Conservation (phyloP, 2,797 vertebrate species). For the Lagodon rhomboides region DNA sequence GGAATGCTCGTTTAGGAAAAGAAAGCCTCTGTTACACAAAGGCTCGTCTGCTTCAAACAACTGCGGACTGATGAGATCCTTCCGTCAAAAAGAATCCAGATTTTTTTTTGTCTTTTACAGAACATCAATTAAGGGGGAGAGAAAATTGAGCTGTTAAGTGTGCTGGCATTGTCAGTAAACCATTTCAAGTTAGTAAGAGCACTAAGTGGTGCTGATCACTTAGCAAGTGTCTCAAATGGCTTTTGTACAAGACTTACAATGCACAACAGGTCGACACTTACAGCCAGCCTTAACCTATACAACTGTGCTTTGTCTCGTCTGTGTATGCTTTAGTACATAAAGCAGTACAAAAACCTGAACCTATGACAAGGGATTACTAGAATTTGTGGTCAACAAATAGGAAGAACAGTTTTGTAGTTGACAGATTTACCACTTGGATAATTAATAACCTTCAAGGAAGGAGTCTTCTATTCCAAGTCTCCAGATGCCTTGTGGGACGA, state of each 20-base stretch:
- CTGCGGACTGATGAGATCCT: constrained; percentile 64
- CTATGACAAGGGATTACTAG: constrained; percentile 62
- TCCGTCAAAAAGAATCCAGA: constrained; percentile 60
- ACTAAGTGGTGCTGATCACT: constrained; percentile 63
- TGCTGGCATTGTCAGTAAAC: constrained; percentile 76
- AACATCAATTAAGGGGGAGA: constrained; percentile 64
- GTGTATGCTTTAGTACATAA: constrained; percentile 70
- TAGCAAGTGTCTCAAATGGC: constrained; percentile 67
- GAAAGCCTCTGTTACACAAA: constrained; percentile 72
- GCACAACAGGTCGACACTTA: constrained; percentile 61
- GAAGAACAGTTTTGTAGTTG: constrained; percentile 72
- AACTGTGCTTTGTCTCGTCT: constrained; percentile 76
- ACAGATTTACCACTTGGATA: constrained; percentile 69
- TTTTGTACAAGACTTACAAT: constrained; percentile 69
- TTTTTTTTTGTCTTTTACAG: constrained; percentile 54
- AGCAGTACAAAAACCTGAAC: constrained; percentile 76
- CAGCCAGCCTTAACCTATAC: constrained; percentile 68
- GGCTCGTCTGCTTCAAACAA: constrained; percentile 71
- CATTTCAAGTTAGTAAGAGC: constrained; percentile 69
- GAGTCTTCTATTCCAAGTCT: constrained; percentile 71
- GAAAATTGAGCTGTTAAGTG: constrained; percentile 59
- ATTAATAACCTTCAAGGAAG: constrained; percentile 66
- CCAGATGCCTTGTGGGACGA: constrained; percentile 64
- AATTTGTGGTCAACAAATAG: constrained; percentile 71
- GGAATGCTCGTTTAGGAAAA: constrained; percentile 84